Conservation (phyloP, 2,797 vertebrate genomes). For the Sebastes oblongus region DNA sequence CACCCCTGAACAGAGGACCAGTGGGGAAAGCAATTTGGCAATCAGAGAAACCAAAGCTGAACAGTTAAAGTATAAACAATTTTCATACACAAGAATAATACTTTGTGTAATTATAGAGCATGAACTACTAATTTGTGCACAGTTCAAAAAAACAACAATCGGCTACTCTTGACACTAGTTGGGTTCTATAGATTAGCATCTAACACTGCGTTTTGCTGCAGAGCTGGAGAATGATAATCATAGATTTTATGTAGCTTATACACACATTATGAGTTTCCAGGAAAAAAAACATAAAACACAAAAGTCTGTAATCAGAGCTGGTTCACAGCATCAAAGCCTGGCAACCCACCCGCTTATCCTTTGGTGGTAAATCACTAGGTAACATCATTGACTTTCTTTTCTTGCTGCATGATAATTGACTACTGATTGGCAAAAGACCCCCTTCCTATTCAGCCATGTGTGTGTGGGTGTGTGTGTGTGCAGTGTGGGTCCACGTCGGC, state of each 20-base stretch:
- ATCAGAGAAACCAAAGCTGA: neutral
- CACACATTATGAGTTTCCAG: neutral
- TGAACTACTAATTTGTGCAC: neutral
- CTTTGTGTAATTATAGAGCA: neutral
- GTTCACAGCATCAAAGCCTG: constrained; percentile 28
- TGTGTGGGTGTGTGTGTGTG: neutral
- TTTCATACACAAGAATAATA: neutral
- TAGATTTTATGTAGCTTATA: neutral
- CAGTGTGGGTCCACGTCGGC: neutral
- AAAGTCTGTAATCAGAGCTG: constrained; percentile 14
- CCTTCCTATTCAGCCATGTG: neutral
- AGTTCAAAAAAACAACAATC: neutral
- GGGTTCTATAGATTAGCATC: neutral
- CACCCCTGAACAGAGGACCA: neutral
- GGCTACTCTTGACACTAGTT: neutral
- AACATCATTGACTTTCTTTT: constrained; percentile 9
- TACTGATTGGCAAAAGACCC: constrained; percentile 12
- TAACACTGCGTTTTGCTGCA: too few species aligned
- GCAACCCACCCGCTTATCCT: neutral
- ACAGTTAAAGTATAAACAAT: neutral
- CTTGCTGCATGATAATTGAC: constrained; percentile 27
- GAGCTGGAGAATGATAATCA: neutral
- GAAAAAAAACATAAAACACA: neutral
- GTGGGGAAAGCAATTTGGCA: neutral
- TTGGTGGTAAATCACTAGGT: constrained; percentile 13